phyloP scores from a whole-genome alignment of 2,797 vertebrate genomes.

The Natrix natrix region DNA sequence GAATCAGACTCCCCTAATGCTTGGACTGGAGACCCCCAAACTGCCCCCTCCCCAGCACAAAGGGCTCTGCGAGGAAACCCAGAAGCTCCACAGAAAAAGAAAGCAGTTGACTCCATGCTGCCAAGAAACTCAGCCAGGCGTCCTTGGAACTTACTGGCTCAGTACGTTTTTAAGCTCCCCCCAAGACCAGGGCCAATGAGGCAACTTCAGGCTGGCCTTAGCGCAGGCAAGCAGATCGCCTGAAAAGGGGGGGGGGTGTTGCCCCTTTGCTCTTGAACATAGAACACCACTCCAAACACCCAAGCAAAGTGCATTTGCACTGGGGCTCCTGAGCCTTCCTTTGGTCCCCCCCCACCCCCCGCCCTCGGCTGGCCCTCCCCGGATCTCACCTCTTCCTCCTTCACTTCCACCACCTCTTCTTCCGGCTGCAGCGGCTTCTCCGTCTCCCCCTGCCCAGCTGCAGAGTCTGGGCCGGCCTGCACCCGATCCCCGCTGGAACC shows the following conservation, averaged over 20 bases:
- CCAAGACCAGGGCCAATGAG: fast-evolving
- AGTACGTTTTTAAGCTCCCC: neutral
- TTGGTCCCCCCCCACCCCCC: neutral
- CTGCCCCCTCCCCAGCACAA: too few species aligned
- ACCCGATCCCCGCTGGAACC: neutral
- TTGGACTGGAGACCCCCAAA: too few species aligned
- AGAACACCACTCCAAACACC: neutral
- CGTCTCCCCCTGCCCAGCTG: neutral
- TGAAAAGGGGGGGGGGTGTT: neutral
- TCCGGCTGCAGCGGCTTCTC: neutral
- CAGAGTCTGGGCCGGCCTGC: fast-evolving
- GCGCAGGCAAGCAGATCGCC: neutral
- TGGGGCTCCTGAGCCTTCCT: neutral
- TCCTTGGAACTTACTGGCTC: neutral
- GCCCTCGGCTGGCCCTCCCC: neutral
- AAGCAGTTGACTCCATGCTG: neutral
- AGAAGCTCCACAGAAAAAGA: neutral
- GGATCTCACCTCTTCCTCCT: constrained; percentile 5
- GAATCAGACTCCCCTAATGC: neutral
- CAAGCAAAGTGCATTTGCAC: neutral
- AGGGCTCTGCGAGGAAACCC: too few species aligned
- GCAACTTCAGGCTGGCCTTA: neutral
- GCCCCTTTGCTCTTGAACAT: neutral
- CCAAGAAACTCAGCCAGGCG: fast-evolving
- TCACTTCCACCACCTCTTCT: neutral